Percentiles rank a stretch among this genome's conserved stretches.
Conservation (phyloP, 2,113 vertebrate species). For the Aspiorhynchus laticeps region DNA sequence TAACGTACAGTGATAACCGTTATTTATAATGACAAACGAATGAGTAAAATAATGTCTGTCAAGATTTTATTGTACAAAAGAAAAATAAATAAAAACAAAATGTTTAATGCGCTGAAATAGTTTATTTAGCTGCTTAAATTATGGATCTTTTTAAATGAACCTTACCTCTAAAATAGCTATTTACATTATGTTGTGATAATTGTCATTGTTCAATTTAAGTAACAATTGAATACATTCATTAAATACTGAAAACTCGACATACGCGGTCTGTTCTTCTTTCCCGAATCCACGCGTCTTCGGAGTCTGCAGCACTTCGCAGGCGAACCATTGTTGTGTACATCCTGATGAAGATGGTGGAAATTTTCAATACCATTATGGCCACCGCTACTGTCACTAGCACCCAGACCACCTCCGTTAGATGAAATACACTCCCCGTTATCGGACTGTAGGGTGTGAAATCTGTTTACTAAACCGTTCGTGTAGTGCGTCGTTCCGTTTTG, state of each 20-base stretch:
- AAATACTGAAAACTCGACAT: conserved; percentile 62
- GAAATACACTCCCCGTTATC: conserved; percentile 55
- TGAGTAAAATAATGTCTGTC: background rate
- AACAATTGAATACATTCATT: background rate
- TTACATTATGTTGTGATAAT: background rate
- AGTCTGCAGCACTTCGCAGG: conserved; percentile 82
- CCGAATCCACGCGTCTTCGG: conserved; percentile 82
- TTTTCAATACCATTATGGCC: conserved; percentile 64
- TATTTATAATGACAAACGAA: background rate
- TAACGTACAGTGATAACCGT: background rate
- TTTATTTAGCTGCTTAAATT: background rate
- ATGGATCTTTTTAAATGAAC: background rate
- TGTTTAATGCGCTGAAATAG: background rate
- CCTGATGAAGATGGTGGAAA: conserved; percentile 68
- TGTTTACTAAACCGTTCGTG: conserved; percentile 73
- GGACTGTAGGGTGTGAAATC: conserved; percentile 67
- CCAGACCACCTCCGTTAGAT: conserved; percentile 27
- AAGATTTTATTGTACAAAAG: background rate
- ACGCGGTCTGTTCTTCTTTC: conserved; percentile 82
- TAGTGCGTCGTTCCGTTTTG: conserved; percentile 54
- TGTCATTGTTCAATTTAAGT: background rate
- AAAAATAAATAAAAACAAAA: background rate
- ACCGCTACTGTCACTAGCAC: conserved; percentile 41
- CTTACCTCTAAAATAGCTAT: background rate
- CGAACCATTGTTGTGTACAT: conserved; percentile 74